Conservation (phyloP, 1,140 invertebrate species). For the Eriosoma lanigerum region DNA sequence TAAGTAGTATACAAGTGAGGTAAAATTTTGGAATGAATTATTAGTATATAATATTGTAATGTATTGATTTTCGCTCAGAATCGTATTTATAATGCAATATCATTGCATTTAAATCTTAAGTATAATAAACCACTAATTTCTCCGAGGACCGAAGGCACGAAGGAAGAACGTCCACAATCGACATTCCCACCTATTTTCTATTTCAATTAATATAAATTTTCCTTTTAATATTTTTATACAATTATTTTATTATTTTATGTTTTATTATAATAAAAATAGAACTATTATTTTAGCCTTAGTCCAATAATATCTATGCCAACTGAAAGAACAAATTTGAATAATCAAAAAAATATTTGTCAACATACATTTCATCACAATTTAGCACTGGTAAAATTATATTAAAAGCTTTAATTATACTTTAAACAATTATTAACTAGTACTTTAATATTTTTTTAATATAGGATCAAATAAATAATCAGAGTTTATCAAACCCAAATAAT, state of each 20-base stretch:
- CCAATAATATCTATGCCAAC: conserved; percentile 9
- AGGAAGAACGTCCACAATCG: too few relatives aligned
- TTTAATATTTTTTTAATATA: background rate
- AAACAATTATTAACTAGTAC: background rate
- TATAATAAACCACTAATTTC: too few relatives aligned
- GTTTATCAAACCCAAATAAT: conserved; percentile 15
- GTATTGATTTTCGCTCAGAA: too few relatives aligned
- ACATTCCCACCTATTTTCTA: too few relatives aligned
- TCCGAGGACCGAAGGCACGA: too few relatives aligned
- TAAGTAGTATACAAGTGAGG: too few relatives aligned
- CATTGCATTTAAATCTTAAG: too few relatives aligned
- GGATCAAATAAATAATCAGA: background rate
- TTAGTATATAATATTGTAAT: too few relatives aligned
- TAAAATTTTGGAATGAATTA: too few relatives aligned
- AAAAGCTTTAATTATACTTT: background rate
- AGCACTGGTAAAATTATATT: conserved; percentile 1
- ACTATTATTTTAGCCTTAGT: conserved; percentile 37
- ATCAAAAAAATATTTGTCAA: background rate
- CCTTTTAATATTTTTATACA: too few relatives aligned
- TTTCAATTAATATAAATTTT: too few relatives aligned
- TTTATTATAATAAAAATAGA: background rate
- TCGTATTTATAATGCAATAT: too few relatives aligned
- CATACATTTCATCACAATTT: conserved; percentile 2
- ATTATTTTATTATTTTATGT: background rate
- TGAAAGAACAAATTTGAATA: background rate